These are phyloP conservation scores for Micromesistius poutassou DNA, from an alignment of 2,797 vertebrate species.

Conservation along the genomic window DNA sequence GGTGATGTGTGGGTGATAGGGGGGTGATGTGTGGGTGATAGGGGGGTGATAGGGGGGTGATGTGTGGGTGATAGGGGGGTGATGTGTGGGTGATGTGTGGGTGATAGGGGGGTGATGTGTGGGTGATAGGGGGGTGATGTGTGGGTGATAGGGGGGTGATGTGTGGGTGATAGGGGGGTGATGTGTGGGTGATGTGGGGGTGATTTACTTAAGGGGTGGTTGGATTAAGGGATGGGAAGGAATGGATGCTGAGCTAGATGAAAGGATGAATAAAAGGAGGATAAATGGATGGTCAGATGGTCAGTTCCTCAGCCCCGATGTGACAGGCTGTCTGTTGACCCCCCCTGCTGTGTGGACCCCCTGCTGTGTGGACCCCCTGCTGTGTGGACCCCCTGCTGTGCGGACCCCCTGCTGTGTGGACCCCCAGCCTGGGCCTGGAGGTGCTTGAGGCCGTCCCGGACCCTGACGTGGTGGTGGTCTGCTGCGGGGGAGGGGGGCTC, in stretches of 20 bases:
- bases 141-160: no score
- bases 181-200: no score
- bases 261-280: not conserved
- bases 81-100: no score
- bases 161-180: no score
- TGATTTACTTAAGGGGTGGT: not conserved
- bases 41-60: no score
- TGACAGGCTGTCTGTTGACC: no score
- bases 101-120: no score
- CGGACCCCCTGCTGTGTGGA: not conserved
- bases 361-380: not conserved
- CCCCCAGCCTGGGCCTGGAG: constrained; percentile 70
- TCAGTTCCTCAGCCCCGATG: not conserved
- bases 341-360: no score
- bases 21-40: no score
- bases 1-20: no score
- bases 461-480: constrained; percentile 76
- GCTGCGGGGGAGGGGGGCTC: constrained; percentile 76
- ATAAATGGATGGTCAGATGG: not conserved
- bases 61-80: no score
- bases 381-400: not conserved
- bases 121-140: no score
- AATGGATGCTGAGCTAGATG: not conserved
- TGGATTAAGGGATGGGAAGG: not conserved
- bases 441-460: constrained; percentile 66